Evolutionary conservation across 2,113 vertebrate species (phyloP).

Genomic region (Pithys albifrons): DNA sequence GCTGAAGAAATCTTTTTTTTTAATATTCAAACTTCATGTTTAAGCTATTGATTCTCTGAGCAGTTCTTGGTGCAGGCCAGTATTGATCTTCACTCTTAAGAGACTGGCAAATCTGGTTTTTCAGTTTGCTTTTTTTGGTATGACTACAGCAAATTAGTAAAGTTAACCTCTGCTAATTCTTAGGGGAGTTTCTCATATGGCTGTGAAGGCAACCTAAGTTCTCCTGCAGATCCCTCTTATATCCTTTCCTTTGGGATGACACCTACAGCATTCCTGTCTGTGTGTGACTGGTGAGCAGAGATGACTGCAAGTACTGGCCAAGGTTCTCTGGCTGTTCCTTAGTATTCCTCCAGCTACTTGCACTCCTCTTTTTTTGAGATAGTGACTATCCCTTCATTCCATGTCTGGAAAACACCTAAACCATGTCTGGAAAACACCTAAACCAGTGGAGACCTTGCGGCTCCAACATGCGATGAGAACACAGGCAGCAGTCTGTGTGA

Average conservation of each 20-base stretch:
- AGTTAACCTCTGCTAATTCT: background rate
- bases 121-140: background rate
- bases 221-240: background rate
- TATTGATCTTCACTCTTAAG: background rate
- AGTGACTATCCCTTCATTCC: background rate
- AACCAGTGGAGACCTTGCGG: background rate
- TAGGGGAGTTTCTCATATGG: background rate
- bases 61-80: background rate
- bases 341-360: background rate
- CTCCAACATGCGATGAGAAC: fast-evolving
- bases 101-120: background rate
- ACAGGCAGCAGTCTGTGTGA: fast-evolving
- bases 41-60: background rate
- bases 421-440: background rate
- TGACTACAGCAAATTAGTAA: background rate
- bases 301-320: background rate
- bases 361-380: background rate
- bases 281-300: background rate
- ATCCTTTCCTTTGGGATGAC: background rate
- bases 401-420: background rate
- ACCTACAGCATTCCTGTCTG: background rate
- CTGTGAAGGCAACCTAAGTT: background rate
- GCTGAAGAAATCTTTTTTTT: background rate
- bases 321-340: background rate
- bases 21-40: background rate